Percentiles rank a stretch among this genome's conserved stretches.
Evolutionary conservation across 2,113 vertebrate genomes (phyloP).

Genomic region (Brachirus orientalis): DNA sequence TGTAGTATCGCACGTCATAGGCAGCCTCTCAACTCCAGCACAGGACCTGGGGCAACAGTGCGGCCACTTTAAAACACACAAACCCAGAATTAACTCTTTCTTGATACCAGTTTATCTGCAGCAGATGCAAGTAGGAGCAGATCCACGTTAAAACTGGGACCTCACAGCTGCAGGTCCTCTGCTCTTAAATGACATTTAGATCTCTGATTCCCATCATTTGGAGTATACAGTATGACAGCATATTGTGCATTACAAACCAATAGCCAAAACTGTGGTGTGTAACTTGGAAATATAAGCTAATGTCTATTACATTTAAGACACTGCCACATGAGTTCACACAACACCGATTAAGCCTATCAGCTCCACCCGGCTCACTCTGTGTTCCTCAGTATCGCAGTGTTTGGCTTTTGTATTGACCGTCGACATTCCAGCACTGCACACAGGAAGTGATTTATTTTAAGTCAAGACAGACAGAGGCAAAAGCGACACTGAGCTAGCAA

Average conservation of each 20-base stretch:
- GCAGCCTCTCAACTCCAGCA: conserved; percentile 58
- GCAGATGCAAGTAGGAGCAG: conserved; percentile 59
- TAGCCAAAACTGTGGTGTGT: background rate
- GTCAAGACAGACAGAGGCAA: no score
- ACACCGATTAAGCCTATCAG: no score
- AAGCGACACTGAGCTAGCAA: no score
- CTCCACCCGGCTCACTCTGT: no score
- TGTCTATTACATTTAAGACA: no score
- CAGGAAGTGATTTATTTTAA: no score
- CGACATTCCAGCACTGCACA: no score
- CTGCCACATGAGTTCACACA: no score
- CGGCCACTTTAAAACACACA: conserved; percentile 63
- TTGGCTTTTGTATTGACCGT: no score
- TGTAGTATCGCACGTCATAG: conserved; percentile 56
- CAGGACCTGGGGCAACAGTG: conserved; percentile 66
- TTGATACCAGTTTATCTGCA: conserved; percentile 46
- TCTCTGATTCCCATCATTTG: background rate
- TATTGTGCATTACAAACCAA: background rate
- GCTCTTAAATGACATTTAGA: background rate
- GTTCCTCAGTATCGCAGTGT: no score
- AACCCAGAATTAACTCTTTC: conserved; percentile 62
- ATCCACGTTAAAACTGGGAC: conserved; percentile 34
- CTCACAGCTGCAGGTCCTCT: conserved; percentile 7
- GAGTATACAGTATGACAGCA: background rate
- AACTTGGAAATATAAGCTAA: no score